Percentiles rank a stretch among this genome's conserved stretches.
Evolutionary conservation across 2,888 invertebrate species (phyloP).

Genomic region (Rotaria sp.): DNA sequence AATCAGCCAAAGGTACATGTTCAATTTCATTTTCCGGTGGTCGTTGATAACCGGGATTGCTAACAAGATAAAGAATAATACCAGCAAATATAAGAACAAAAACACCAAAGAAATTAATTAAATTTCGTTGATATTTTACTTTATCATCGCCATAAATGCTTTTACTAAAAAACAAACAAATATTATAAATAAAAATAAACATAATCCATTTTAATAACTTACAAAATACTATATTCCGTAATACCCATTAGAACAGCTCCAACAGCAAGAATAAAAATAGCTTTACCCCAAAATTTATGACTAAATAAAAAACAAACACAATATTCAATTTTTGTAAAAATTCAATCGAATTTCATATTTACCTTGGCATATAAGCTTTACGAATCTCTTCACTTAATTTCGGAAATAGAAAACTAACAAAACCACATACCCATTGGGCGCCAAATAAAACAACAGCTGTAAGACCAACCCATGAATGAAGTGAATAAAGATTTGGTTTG

Average conservation of each 20-base stretch:
- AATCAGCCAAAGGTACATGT: neutral
- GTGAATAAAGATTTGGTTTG: slow-evolving; percentile 46
- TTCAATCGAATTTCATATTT: neutral
- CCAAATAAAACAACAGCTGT: slow-evolving; percentile 68
- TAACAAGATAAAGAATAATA: neutral
- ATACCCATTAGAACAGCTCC: slow-evolving; percentile 68
- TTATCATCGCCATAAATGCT: neutral
- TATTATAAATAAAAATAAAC: no score
- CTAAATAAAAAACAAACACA: neutral
- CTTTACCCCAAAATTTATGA: slow-evolving; percentile 56
- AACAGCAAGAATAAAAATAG: slow-evolving; percentile 66
- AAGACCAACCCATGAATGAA: slow-evolving; percentile 76
- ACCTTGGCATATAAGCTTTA: slow-evolving; percentile 63
- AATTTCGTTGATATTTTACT: neutral
- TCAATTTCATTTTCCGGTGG: slow-evolving; percentile 18
- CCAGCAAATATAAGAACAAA: neutral
- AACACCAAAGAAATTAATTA: neutral
- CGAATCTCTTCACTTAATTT: slow-evolving; percentile 63
- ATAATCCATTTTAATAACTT: neutral
- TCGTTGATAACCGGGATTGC: slow-evolving; percentile 16
- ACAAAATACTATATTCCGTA: slow-evolving; percentile 59
- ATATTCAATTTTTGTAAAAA: no score
- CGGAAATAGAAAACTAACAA: slow-evolving; percentile 69
- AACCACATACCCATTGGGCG: slow-evolving; percentile 67
- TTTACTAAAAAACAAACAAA: neutral